A percentile compares a stretch with the other conserved stretches of the same genome.
Evolutionary conservation across 53 echinoderm and acorn worm genomes (phyloP).

Genomic region (Arbacia lixula): DNA sequence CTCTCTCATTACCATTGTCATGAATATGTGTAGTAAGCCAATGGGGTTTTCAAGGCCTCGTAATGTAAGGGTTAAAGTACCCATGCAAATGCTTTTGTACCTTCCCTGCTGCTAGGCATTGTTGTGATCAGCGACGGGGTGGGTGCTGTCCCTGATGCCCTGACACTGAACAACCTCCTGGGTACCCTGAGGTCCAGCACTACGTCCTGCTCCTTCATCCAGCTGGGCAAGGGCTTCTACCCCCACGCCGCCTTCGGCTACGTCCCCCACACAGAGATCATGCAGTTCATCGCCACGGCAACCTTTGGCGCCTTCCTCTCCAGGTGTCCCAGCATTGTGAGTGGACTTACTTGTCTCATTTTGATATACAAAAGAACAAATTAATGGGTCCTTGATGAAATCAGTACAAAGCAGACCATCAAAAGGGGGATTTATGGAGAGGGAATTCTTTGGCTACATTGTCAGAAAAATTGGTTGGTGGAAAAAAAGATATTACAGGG

Average conservation of each 20-base stretch:
- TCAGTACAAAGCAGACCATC: not conserved
- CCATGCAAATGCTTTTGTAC: too few relatives aligned
- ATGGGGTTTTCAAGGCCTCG: too few relatives aligned
- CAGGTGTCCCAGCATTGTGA: slow-evolving; percentile 83
- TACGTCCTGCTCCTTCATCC: slow-evolving; percentile 93
- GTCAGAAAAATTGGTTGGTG: too few relatives aligned
- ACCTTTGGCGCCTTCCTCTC: slow-evolving; percentile 95
- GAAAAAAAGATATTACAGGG: too few relatives aligned
- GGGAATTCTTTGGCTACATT: too few relatives aligned
- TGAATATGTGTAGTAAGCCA: too few relatives aligned
- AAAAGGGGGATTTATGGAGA: too few relatives aligned
- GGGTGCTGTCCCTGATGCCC: slow-evolving; percentile 79
- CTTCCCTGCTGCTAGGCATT: too few relatives aligned
- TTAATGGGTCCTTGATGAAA: not conserved
- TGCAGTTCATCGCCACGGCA: slow-evolving; percentile 98
- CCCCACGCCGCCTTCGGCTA: slow-evolving; percentile 96
- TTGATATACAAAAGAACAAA: not conserved
- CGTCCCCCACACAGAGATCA: slow-evolving; percentile 97
- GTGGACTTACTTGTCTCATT: not conserved
- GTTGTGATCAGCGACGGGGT: slow-evolving; percentile 92
- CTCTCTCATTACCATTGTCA: too few relatives aligned
- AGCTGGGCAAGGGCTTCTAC: slow-evolving; percentile 92
- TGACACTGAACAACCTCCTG: slow-evolving; percentile 73
- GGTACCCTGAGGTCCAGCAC: slow-evolving; percentile 86
- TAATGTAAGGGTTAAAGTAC: too few relatives aligned